Evolutionary conservation across 2,888 invertebrate species (phyloP).

Genomic region (Ophion costatus): DNA sequence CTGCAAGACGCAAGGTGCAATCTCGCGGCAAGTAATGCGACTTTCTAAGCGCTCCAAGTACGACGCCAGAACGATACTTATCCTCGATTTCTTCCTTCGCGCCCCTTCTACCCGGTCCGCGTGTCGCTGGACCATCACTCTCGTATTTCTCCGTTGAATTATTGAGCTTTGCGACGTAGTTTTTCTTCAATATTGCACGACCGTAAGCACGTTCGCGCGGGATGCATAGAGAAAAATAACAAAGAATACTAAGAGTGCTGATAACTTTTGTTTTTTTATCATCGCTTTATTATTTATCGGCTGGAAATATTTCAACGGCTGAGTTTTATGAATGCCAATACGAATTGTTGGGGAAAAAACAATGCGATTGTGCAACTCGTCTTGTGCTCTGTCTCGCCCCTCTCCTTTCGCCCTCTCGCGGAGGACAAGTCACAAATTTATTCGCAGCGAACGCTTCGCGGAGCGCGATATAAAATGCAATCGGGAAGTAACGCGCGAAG

Average conservation of each 20-base stretch:
- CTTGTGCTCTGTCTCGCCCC: neutral
- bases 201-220: neutral
- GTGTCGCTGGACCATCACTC: neutral
- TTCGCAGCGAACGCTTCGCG: neutral
- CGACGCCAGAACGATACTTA: conserved; percentile 48
- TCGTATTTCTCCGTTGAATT: neutral
- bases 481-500: too few species aligned
- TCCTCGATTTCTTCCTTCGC: conserved; percentile 47
- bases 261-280: neutral
- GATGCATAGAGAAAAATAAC: neutral
- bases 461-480: neutral
- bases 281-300: neutral
- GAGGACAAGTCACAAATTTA: neutral
- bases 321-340: neutral
- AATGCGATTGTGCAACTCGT: neutral
- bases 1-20: conserved; percentile 57
- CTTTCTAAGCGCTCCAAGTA: conserved; percentile 60
- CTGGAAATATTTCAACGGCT: neutral
- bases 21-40: conserved; percentile 50
- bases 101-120: neutral
- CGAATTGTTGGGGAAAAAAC: neutral
- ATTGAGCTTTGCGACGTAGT: neutral
- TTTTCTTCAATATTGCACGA: neutral
- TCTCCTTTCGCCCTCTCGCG: neutral
- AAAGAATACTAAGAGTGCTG: neutral